phyloP scores from a whole-genome alignment of 2,113 vertebrate genomes.

The Prionailurus bengalensis region DNA sequence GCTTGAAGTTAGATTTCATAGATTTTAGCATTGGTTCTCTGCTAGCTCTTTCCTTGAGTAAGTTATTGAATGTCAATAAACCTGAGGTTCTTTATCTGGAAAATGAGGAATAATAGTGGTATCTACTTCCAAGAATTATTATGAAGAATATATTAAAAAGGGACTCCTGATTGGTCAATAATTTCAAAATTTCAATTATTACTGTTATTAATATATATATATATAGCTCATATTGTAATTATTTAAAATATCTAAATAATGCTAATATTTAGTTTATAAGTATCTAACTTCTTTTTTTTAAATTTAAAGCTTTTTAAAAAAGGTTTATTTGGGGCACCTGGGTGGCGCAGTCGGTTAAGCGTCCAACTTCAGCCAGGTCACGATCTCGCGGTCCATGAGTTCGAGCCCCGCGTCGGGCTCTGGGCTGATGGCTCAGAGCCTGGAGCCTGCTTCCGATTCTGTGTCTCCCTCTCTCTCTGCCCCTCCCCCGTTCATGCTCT shows the following conservation, averaged over 20 bases:
- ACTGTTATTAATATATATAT: neutral
- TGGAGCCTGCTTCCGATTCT: too few species aligned
- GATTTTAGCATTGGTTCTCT: neutral
- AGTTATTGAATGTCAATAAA: neutral
- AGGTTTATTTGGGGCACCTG: too few species aligned
- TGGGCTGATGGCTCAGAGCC: too few species aligned
- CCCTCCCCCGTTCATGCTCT: too few species aligned
- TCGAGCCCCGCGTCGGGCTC: too few species aligned
- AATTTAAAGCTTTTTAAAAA: too few species aligned
- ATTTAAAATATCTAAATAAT: neutral
- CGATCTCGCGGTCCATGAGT: too few species aligned
- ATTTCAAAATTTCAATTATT: neutral
- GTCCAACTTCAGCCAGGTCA: too few species aligned
- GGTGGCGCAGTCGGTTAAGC: too few species aligned
- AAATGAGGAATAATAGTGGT: neutral
- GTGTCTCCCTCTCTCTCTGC: too few species aligned
- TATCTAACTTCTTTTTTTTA: neutral
- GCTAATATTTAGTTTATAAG: neutral
- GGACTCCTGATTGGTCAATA: neutral
- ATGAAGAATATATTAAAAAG: constrained; percentile 16
- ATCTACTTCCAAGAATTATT: neutral
- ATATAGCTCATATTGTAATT: neutral
- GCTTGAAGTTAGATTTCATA: neutral
- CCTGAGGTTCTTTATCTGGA: neutral
- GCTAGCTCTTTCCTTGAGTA: neutral